These are phyloP conservation scores for Sebastiscus tertius DNA, from an alignment of 2,797 vertebrate genomes.

Conservation along the genomic window DNA sequence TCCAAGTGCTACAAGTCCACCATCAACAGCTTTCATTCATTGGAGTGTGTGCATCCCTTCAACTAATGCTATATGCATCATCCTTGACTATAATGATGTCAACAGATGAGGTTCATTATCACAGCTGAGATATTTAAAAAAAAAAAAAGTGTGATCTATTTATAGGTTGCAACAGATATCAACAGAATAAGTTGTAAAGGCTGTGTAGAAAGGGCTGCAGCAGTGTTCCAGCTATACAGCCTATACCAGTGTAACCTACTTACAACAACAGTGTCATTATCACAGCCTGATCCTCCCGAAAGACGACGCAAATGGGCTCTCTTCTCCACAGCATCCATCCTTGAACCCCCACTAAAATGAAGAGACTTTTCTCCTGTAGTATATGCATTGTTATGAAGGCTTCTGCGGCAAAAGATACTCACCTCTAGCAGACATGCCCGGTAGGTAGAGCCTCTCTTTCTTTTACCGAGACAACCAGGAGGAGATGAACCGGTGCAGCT, in stretches of 20 bases:
- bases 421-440: constrained; percentile 84
- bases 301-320: constrained; percentile 54
- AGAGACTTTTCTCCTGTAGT: constrained; percentile 31
- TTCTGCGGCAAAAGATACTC: constrained; percentile 78
- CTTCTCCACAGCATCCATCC: constrained; percentile 17
- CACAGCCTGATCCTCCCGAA: constrained; percentile 47
- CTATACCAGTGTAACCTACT: constrained; percentile 69
- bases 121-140: background rate
- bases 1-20: background rate
- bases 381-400: constrained; percentile 60
- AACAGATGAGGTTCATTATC: background rate
- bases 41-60: constrained; percentile 29
- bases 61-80: constrained; percentile 18
- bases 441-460: constrained; percentile 73
- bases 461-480: constrained; percentile 41
- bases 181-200: constrained; percentile 53
- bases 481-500: constrained; percentile 44
- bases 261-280: constrained; percentile 52
- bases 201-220: constrained; percentile 55
- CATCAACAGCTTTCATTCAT: background rate
- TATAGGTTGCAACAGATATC: constrained; percentile 18
- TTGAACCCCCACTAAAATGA: constrained; percentile 1
- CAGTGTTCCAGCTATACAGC: constrained; percentile 28
- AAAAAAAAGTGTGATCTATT: constrained; percentile 15
- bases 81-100: background rate